Evolutionary conservation across 2,888 invertebrate species (phyloP).

Genomic region (Chrysolina americana): DNA sequence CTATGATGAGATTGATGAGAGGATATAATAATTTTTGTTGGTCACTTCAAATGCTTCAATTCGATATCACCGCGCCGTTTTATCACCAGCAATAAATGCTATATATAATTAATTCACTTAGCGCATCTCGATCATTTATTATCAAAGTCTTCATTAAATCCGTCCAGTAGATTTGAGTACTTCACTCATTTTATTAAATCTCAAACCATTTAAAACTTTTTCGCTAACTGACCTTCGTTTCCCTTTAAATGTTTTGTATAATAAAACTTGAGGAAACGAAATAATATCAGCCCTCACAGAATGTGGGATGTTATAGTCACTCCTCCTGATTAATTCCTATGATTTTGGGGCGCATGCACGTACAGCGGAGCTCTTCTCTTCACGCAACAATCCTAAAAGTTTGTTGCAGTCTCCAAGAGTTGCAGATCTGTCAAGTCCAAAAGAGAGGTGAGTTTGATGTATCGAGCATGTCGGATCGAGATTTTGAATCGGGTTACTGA

Average conservation of each 20-base stretch:
- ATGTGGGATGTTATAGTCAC: conserved; percentile 58
- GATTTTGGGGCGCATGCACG: conserved; percentile 56
- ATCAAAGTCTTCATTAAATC: conserved; percentile 9
- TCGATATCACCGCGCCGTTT: neutral
- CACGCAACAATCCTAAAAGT: conserved; percentile 54
- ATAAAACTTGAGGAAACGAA: conserved; percentile 45
- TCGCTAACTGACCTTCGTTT: conserved; percentile 35
- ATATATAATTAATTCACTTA: conserved; percentile 21
- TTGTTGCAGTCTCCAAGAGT: conserved; percentile 56
- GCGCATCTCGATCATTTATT: neutral
- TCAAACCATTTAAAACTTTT: conserved; percentile 31
- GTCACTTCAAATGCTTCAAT: neutral
- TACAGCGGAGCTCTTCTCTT: conserved; percentile 42
- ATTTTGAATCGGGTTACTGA: neutral
- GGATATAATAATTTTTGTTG: neutral
- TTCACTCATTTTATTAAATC: conserved; percentile 41
- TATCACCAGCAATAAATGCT: conserved; percentile 28
- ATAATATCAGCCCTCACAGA: conserved; percentile 46
- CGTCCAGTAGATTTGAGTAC: conserved; percentile 4
- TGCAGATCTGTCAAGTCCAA: conserved; percentile 54
- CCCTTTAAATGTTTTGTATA: conserved; percentile 34
- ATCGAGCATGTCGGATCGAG: conserved; percentile 28
- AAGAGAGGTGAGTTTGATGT: conserved; percentile 57
- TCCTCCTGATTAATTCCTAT: conserved; percentile 57
- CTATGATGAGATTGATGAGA: neutral